Evolutionary conservation across 2,797 vertebrate genomes (phyloP).

Genomic region (Eulemur coronatus): DNA sequence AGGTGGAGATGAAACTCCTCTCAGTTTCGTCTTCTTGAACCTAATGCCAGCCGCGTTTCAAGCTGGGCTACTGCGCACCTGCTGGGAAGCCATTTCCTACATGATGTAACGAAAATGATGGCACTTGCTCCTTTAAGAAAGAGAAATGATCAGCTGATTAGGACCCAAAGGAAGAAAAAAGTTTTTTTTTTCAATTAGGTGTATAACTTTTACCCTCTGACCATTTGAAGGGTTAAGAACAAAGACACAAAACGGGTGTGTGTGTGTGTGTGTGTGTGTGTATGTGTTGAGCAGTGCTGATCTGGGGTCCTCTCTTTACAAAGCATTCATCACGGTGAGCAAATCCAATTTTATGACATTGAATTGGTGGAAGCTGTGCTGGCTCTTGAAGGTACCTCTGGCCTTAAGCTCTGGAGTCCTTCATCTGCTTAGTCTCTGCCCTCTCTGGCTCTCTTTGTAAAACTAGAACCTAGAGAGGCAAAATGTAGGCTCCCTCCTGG

Average conservation of each 20-base stretch:
- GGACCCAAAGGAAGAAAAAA: background rate
- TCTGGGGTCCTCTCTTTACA: background rate
- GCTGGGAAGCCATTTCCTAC: background rate
- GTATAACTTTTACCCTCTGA: background rate
- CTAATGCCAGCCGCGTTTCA: background rate
- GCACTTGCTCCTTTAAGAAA: background rate
- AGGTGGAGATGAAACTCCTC: background rate
- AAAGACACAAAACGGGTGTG: background rate
- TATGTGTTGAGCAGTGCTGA: background rate
- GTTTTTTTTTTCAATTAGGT: background rate
- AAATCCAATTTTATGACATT: background rate
- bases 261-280: background rate
- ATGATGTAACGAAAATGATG: background rate
- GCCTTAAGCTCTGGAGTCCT: background rate
- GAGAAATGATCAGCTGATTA: background rate
- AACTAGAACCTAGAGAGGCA: background rate
- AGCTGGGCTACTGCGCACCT: background rate
- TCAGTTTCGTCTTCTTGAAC: slow-evolving; percentile 37
- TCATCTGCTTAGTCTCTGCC: background rate
- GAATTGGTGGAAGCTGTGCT: background rate
- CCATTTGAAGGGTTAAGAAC: background rate
- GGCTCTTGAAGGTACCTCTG: background rate
- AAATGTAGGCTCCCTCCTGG: background rate
- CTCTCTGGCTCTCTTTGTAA: background rate
- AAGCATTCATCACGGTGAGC: background rate